These are phyloP conservation scores for Characodon lateralis DNA, from an alignment of 2,797 vertebrate genomes.

Conservation along the genomic window DNA sequence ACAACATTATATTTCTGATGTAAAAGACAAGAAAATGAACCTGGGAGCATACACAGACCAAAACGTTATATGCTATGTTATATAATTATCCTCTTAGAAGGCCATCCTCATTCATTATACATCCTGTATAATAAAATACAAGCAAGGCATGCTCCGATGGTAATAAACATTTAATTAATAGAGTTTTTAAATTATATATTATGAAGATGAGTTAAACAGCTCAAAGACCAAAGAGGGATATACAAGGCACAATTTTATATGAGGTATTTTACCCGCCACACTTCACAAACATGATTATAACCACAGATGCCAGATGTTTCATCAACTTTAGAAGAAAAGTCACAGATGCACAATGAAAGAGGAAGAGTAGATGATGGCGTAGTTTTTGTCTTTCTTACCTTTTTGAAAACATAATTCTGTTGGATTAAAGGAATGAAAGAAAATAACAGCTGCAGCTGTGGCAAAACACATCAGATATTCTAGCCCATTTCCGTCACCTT, in stretches of 20 bases:
- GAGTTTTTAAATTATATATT: background rate
- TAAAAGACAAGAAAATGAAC: constrained; percentile 10
- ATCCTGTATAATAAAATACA: constrained; percentile 11
- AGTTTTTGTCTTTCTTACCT: constrained; percentile 16
- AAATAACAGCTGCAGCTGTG: constrained; percentile 8
- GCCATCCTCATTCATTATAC: constrained; percentile 7
- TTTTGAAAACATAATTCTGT: constrained; percentile 12
- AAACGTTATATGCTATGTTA: constrained; percentile 13
- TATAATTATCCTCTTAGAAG: constrained; percentile 1
- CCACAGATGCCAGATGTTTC: background rate
- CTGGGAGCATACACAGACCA: background rate
- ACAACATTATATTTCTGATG: background rate
- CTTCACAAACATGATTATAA: background rate
- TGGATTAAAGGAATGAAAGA: background rate
- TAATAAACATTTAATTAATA: constrained; percentile 30
- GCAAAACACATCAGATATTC: constrained; percentile 13
- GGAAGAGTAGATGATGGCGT: background rate
- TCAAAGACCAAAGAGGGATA: background rate
- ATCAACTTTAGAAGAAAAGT: constrained; percentile 5
- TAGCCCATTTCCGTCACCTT: constrained; percentile 6
- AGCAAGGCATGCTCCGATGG: constrained; percentile 13
- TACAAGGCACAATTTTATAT: constrained; percentile 2
- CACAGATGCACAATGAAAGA: constrained; percentile 12
- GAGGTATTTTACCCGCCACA: constrained; percentile 3
- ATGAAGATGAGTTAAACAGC: background rate